These are phyloP conservation scores for Lasiurus cinereus DNA, from an alignment of 2,113 vertebrate genomes.

Conservation along the genomic window DNA sequence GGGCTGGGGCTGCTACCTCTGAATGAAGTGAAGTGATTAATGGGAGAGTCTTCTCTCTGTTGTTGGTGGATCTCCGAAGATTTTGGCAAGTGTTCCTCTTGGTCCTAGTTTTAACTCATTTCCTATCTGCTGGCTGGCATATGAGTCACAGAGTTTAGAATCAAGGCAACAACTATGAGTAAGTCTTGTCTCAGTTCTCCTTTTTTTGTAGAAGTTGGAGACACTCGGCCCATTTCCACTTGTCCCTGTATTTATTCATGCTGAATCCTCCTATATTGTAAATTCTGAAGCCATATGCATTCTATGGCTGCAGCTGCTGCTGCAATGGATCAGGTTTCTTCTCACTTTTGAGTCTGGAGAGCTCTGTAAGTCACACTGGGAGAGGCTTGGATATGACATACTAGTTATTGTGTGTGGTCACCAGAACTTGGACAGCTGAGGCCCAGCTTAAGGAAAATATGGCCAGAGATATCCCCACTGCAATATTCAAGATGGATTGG, in stretches of 20 bases:
- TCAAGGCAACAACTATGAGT: not conserved
- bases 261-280: not conserved
- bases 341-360: not conserved
- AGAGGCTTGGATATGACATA: not conserved
- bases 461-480: not conserved
- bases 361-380: not conserved
- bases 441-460: not conserved
- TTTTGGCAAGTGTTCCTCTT: not conserved
- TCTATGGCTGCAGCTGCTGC: not conserved
- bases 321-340: not conserved
- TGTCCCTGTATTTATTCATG: not conserved
- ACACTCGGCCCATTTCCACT: not conserved
- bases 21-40: not conserved
- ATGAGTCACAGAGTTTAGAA: not conserved
- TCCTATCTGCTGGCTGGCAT: not conserved
- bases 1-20: not conserved
- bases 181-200: not conserved
- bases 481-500: not conserved
- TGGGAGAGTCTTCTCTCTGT: not conserved
- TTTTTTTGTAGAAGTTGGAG: not conserved
- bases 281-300: not conserved
- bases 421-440: not conserved
- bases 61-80: not conserved
- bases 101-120: not conserved
- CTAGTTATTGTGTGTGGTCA: not conserved